Percentiles rank a stretch among this genome's conserved stretches.
phyloP scores from a whole-genome alignment of 2,113 vertebrate species.

The Miniopterus natalensis region DNA sequence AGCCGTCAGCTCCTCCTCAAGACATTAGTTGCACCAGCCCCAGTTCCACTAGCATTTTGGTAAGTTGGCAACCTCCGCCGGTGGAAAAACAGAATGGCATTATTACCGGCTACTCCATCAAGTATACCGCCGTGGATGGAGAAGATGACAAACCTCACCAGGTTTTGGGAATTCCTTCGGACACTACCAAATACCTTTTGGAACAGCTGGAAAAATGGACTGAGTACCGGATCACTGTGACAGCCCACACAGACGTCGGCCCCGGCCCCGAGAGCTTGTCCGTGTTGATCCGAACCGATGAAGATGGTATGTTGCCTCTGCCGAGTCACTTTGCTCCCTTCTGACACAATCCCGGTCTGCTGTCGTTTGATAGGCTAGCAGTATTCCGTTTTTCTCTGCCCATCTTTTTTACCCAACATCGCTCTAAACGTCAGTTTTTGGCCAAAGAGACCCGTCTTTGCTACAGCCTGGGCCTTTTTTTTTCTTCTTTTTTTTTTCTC shows the following conservation, averaged over 20 bases:
- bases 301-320: slow-evolving; percentile 98
- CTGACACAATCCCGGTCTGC: slow-evolving; percentile 85
- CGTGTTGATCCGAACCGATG: slow-evolving; percentile 97
- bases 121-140: slow-evolving; percentile 93
- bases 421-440: slow-evolving; percentile 79
- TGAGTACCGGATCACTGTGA: slow-evolving; percentile 96
- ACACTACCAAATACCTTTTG: slow-evolving; percentile 96
- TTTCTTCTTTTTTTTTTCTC: slow-evolving; percentile 61
- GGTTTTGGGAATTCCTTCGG: slow-evolving; percentile 93
- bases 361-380: slow-evolving; percentile 86
- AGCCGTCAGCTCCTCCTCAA: slow-evolving; percentile 98
- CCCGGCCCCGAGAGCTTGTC: slow-evolving; percentile 96
- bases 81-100: slow-evolving; percentile 97
- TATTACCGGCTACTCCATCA: slow-evolving; percentile 96
- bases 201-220: slow-evolving; percentile 99
- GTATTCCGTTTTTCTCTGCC: slow-evolving; percentile 82
- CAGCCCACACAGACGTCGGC: slow-evolving; percentile 97
- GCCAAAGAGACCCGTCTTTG: slow-evolving; percentile 81
- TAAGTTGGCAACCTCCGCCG: slow-evolving; percentile 98
- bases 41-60: slow-evolving; percentile 99
- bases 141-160: slow-evolving; percentile 92
- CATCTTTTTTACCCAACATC: slow-evolving; percentile 76
- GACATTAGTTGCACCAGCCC: slow-evolving; percentile 97
- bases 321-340: slow-evolving; percentile 89
- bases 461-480: slow-evolving; percentile 65